These are phyloP conservation scores for Salvelinus namaycush DNA, from an alignment of 2,113 vertebrate genomes.

Conservation along the genomic window DNA sequence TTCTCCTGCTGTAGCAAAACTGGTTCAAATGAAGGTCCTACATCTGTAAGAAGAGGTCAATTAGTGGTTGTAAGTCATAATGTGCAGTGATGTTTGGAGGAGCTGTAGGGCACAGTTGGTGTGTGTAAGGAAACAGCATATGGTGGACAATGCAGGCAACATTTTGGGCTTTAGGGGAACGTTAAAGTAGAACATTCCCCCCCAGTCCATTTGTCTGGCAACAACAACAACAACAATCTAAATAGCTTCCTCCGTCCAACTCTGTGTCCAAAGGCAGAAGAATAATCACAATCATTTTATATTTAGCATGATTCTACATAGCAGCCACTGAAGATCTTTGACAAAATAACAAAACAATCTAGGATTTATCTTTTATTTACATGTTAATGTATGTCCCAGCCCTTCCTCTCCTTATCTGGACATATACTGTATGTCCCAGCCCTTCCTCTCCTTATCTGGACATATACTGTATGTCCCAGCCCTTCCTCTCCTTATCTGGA, in stretches of 20 bases:
- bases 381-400: slow-evolving; percentile 64
- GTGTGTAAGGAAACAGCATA: not conserved
- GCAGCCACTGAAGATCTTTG: slow-evolving; percentile 60
- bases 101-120: slow-evolving; percentile 5
- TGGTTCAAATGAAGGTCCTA: too few species aligned
- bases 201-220: too few species aligned
- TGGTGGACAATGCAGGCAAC: not conserved
- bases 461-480: slow-evolving; percentile 59
- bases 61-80: not conserved
- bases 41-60: not conserved
- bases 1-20: too few species aligned
- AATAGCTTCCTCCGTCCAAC: slow-evolving; percentile 1
- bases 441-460: too few species aligned
- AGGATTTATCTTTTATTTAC: slow-evolving; percentile 38
- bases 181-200: not conserved
- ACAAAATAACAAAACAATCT: slow-evolving; percentile 27
- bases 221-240: slow-evolving; percentile 3
- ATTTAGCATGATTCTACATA: slow-evolving; percentile 63
- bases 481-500: slow-evolving; percentile 43
- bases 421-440: slow-evolving; percentile 60
- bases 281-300: not conserved
- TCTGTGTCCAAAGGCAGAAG: slow-evolving; percentile 30
- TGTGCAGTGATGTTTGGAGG: slow-evolving; percentile 17
- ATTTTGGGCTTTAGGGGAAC: not conserved
- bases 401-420: slow-evolving; percentile 42